phyloP scores from a whole-genome alignment of 2,797 vertebrate genomes.

The Acestrorhynchus altus region DNA sequence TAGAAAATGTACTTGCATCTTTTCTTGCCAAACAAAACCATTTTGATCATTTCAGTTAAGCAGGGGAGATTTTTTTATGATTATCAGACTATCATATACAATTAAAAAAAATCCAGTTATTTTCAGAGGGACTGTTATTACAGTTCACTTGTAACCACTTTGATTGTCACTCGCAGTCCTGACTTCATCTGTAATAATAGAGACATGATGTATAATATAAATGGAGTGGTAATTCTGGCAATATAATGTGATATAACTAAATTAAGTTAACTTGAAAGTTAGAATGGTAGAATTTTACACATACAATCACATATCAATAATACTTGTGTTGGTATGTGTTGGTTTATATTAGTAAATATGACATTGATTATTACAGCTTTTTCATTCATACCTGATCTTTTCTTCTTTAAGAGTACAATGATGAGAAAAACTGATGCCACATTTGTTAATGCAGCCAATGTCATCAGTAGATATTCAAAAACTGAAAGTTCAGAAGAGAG shows the following conservation, averaged over 20 bases:
- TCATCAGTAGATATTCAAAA: background rate
- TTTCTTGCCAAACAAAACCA: too few species aligned
- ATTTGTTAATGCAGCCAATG: slow-evolving; percentile 1
- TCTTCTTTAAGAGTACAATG: slow-evolving; percentile 10
- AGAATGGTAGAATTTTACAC: too few species aligned
- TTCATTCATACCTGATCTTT: background rate
- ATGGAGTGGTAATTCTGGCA: too few species aligned
- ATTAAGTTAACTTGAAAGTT: too few species aligned
- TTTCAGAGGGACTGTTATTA: too few species aligned
- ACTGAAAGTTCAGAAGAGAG: background rate
- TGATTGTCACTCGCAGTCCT: background rate
- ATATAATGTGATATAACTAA: too few species aligned
- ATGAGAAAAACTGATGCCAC: background rate
- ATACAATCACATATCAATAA: too few species aligned
- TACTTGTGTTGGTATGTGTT: too few species aligned
- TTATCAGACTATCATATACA: too few species aligned
- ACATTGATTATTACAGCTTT: background rate
- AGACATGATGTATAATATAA: background rate
- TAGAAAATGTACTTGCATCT: too few species aligned
- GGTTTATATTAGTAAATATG: background rate
- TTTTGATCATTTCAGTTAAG: too few species aligned
- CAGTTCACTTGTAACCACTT: background rate
- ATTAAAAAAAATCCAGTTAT: background rate
- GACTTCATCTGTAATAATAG: background rate
- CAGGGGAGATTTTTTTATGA: too few species aligned